phyloP scores from a whole-genome alignment of 2,888 invertebrate species.

The Meandrusa payeni region DNA sequence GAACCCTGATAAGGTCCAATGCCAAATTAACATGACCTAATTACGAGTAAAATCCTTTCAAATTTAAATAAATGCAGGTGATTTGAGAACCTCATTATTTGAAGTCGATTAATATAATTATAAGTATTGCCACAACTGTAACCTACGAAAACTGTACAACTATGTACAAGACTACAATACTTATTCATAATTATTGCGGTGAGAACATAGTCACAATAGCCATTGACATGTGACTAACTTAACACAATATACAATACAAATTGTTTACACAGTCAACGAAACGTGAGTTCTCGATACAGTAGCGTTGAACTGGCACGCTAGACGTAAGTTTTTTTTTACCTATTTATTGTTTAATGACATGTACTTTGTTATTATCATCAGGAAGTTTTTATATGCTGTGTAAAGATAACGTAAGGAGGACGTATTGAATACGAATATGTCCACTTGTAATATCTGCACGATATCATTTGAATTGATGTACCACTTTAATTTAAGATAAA shows the following conservation, averaged over 20 bases:
- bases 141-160: too few species aligned
- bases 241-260: slow-evolving; percentile 29
- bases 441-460: background rate
- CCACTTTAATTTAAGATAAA: slow-evolving; percentile 6
- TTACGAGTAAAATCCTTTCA: too few species aligned
- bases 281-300: slow-evolving; percentile 9
- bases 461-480: slow-evolving; percentile 10
- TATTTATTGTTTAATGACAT: slow-evolving; percentile 9
- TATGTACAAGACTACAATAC: background rate
- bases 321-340: slow-evolving; percentile 8
- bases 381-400: slow-evolving; percentile 1
- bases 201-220: slow-evolving; percentile 17
- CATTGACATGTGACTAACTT: slow-evolving; percentile 27
- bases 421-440: background rate
- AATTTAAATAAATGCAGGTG: too few species aligned
- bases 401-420: slow-evolving; percentile 10
- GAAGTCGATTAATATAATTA: too few species aligned
- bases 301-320: background rate
- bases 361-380: slow-evolving; percentile 5
- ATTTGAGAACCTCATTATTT: too few species aligned
- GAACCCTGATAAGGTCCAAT: too few species aligned
- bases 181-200: slow-evolving; percentile 4
- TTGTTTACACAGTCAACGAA: slow-evolving; percentile 21
- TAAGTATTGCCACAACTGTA: too few species aligned
- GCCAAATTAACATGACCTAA: too few species aligned